Evolutionary conservation across 2,797 vertebrate species (phyloP), one percentile per base, ranked within the genome.

Genomic region (Kryptolebias ocellatus): DNA sequence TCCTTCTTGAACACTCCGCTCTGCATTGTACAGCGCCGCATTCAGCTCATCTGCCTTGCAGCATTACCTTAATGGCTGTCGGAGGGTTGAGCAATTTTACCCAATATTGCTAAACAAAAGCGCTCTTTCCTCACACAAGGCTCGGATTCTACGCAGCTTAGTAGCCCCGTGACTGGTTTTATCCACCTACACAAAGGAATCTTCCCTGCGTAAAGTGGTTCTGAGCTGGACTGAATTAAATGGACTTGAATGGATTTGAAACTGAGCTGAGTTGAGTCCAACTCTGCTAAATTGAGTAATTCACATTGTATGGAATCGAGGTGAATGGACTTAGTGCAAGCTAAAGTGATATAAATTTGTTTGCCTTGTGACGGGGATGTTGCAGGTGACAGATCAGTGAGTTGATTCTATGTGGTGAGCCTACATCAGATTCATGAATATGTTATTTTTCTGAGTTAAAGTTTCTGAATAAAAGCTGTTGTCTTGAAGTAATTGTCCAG

Each of bases 1-100:
- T 81, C 70, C 79, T 70, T 81, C 78, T 80, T 72, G 74, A 83
- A 88, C 81, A 71, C 75, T 76, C 68, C 14, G 53, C 71, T 86
- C 84, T 45, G 84, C 53, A 72, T 79, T 76, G 83, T 83, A 34
- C 51, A 63, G 74, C 76, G 70, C 82, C 60, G 83, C 74, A 77
- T 87, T 90, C 69, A 74, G 78, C 85, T 82, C 78, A 59, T 89
- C 80, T 90, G 87, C 87, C 90, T 90, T 80, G 68, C 76, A 83
- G 80, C 84, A 78, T 91, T 90, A 91, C 89, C 87, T 87, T 91
- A 88, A 92, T 90, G 86, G 83, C 76, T 85, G 78, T 89, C 84
- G 87, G 83, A 83, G 83, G 81, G 83, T 85, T 87, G 84, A 87
- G 85, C 83, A 90, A 86, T 88, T 90, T 87, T 71, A 78, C 70